Conservation (phyloP, 2,888 invertebrate species). For the Dasysyrphus tricinctus region DNA sequence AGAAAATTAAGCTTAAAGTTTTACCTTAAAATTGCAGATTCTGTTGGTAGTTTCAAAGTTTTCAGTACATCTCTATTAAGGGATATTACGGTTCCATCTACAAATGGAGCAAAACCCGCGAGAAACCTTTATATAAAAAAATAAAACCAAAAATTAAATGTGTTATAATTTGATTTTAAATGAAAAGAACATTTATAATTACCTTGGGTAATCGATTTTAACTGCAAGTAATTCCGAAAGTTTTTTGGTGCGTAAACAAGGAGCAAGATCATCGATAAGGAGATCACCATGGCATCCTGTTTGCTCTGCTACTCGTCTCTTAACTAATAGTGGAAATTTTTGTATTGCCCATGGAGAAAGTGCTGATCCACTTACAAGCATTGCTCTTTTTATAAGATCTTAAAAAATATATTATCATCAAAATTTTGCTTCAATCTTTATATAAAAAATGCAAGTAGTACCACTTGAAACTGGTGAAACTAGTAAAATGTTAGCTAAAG, state of each 20-base stretch:
- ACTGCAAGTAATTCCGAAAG: slow-evolving; percentile 90
- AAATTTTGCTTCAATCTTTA: neutral
- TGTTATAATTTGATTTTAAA: neutral
- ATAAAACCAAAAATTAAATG: neutral
- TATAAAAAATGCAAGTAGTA: slow-evolving; percentile 83
- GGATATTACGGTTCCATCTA: slow-evolving; percentile 94
- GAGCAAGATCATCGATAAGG: slow-evolving; percentile 92
- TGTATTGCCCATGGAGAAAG: slow-evolving; percentile 96
- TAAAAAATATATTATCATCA: slow-evolving; percentile 81
- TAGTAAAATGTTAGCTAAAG: slow-evolving; percentile 97
- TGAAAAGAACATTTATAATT: slow-evolving; percentile 30
- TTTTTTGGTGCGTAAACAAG: slow-evolving; percentile 92
- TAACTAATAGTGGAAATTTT: slow-evolving; percentile 91
- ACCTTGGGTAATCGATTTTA: slow-evolving; percentile 89
- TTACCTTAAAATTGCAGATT: slow-evolving; percentile 84
- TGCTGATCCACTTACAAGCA: slow-evolving; percentile 95
- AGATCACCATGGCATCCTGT: slow-evolving; percentile 93
- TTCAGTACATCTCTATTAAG: slow-evolving; percentile 83
- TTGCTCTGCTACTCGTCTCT: slow-evolving; percentile 91
- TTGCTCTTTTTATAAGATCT: slow-evolving; percentile 94
- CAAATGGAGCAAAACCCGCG: slow-evolving; percentile 96
- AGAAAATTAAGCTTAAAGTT: neutral
- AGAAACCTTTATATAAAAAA: slow-evolving; percentile 85
- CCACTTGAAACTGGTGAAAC: slow-evolving; percentile 98
- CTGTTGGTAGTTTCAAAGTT: slow-evolving; percentile 81